Evolutionary conservation across 1,140 invertebrate genomes (phyloP).

Genomic region (Matsumurasca onukii): DNA sequence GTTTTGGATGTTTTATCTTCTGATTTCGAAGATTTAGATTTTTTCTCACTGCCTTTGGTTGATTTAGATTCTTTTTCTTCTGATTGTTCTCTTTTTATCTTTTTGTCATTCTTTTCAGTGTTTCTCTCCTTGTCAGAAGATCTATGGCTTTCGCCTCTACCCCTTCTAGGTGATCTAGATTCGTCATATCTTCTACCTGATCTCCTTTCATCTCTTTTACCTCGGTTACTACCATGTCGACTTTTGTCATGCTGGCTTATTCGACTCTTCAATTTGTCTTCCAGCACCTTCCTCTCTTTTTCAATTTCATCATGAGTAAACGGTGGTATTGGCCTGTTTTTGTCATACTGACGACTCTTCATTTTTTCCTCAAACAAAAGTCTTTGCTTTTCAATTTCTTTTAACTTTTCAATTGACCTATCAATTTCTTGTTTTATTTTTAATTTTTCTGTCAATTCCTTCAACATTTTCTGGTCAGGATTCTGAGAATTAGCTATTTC

Average conservation of each 20-base stretch:
- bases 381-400: constrained; percentile 6
- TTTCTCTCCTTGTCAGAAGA: no score
- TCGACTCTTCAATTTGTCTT: constrained; percentile 8
- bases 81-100: no score
- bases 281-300: background rate
- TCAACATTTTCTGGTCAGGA: constrained; percentile 16
- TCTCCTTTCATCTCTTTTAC: background rate
- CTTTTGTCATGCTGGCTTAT: background rate
- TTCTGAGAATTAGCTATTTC: constrained; percentile 28
- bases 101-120: no score
- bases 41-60: no score
- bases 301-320: background rate
- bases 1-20: background rate
- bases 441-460: background rate
- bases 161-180: background rate
- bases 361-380: background rate
- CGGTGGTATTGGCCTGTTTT: background rate
- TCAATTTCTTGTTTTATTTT: constrained; percentile 18
- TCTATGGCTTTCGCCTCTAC: no score
- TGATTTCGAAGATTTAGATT: background rate
- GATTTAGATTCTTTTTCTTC: no score
- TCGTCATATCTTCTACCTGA: background rate
- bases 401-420: constrained; percentile 17
- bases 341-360: constrained; percentile 5
- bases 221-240: background rate